Conservation (phyloP, 2,113 vertebrate species). For the Calidris pugnax region DNA sequence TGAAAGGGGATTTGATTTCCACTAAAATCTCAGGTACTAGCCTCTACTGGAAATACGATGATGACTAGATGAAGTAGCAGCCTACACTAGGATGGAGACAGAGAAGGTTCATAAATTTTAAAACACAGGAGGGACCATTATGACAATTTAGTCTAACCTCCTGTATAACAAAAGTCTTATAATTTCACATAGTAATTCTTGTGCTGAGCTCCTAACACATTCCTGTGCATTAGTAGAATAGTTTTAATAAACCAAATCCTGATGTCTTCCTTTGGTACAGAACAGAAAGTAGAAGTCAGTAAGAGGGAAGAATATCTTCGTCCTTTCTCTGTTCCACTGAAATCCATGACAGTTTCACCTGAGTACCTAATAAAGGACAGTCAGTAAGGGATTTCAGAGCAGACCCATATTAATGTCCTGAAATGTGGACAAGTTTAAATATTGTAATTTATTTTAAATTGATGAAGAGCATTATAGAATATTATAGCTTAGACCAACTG, state of each 20-base stretch:
- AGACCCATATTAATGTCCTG: background rate
- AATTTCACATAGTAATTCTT: constrained; percentile 41
- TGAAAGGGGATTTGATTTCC: constrained; percentile 20
- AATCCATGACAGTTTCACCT: background rate
- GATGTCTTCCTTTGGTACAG: background rate
- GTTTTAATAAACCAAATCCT: background rate
- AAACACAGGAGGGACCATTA: constrained; percentile 44
- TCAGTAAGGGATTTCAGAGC: background rate
- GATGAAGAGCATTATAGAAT: background rate
- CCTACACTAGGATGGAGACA: background rate
- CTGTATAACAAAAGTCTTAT: background rate
- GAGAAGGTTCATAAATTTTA: background rate
- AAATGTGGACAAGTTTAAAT: background rate
- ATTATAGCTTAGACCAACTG: background rate
- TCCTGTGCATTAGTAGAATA: constrained; percentile 9
- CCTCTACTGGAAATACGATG: background rate
- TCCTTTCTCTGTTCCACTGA: background rate
- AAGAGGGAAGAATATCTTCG: background rate
- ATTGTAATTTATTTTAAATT: background rate
- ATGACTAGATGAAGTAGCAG: constrained; percentile 2
- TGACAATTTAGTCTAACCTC: constrained; percentile 33
- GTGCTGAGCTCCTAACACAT: background rate
- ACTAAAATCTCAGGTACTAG: constrained; percentile 1
- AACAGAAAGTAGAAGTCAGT: background rate
- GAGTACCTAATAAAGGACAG: background rate